Conservation (phyloP, 1,140 invertebrate genomes). For the Drosophila sp. region DNA sequence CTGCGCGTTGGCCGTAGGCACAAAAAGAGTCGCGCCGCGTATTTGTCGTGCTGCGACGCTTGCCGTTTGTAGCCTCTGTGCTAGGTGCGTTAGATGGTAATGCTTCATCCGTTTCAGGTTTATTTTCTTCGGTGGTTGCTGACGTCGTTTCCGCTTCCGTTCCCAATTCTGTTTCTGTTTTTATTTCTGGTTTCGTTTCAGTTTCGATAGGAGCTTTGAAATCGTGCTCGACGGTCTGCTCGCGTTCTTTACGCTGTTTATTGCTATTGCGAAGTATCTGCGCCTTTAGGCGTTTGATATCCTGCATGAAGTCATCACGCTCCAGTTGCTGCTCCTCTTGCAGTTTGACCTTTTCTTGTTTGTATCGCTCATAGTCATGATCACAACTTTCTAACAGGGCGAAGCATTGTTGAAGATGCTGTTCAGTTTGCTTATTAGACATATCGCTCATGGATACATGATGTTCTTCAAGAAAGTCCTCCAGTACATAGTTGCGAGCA, state of each 20-base stretch:
- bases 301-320: constrained; percentile 75
- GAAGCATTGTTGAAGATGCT: constrained; percentile 72
- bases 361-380: constrained; percentile 79
- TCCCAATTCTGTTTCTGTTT: constrained; percentile 8
- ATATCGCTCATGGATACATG: constrained; percentile 81
- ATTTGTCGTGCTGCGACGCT: constrained; percentile 22
- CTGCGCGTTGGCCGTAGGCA: constrained; percentile 59
- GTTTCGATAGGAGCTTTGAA: constrained; percentile 18
- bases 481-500: constrained; percentile 80
- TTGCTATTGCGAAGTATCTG: constrained; percentile 75
- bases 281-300: constrained; percentile 72
- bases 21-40: constrained; percentile 45
- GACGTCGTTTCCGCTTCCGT: not conserved
- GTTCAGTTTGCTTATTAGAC: constrained; percentile 76
- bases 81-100: constrained; percentile 37
- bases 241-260: constrained; percentile 62
- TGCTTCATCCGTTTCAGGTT: constrained; percentile 15
- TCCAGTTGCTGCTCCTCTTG: constrained; percentile 61
- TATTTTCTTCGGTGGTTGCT: not conserved
- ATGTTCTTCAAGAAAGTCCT: constrained; percentile 82
- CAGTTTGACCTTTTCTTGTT: constrained; percentile 62
- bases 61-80: constrained; percentile 39
- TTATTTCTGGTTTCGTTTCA: not conserved
- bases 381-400: constrained; percentile 71
- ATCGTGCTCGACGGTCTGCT: constrained; percentile 37